Percentiles rank a stretch among this genome's conserved stretches.
Conservation (phyloP, 2,797 vertebrate species). For the Sylvilagus floridanus region DNA sequence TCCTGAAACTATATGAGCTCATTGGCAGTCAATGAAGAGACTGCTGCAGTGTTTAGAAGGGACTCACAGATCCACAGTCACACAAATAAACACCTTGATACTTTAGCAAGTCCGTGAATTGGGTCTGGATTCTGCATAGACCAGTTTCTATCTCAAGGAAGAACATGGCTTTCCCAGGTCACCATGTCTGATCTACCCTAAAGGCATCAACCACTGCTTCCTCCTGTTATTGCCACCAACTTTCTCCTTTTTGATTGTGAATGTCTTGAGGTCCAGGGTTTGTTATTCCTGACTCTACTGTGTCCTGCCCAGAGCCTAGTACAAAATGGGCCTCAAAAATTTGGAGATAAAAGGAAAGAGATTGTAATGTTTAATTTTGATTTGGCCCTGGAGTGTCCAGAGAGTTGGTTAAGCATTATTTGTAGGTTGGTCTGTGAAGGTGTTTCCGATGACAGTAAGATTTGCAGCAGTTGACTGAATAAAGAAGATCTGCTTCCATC, state of each 20-base stretch:
- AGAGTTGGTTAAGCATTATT: conserved; percentile 40
- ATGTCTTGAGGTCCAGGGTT: background rate
- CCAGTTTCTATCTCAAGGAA: background rate
- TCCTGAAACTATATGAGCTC: background rate
- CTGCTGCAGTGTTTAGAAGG: conserved; percentile 4
- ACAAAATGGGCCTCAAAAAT: conserved; percentile 15
- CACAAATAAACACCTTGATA: background rate
- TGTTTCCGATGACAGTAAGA: background rate
- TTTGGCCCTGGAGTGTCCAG: background rate
- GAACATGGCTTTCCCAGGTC: background rate
- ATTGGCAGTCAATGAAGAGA: background rate
- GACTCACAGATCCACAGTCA: background rate
- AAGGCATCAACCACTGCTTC: background rate
- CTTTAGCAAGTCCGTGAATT: background rate
- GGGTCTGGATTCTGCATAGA: background rate
- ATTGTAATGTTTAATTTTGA: background rate
- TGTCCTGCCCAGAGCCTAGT: background rate
- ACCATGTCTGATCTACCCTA: background rate
- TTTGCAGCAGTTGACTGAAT: background rate
- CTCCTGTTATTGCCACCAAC: background rate
- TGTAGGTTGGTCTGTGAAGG: background rate
- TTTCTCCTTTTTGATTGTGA: background rate
- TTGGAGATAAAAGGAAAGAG: conserved; percentile 31
- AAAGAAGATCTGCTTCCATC: background rate
- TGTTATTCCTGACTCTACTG: background rate